Evolutionary conservation across 2,888 invertebrate species (phyloP).

Genomic region (Sphinx pinastri): DNA sequence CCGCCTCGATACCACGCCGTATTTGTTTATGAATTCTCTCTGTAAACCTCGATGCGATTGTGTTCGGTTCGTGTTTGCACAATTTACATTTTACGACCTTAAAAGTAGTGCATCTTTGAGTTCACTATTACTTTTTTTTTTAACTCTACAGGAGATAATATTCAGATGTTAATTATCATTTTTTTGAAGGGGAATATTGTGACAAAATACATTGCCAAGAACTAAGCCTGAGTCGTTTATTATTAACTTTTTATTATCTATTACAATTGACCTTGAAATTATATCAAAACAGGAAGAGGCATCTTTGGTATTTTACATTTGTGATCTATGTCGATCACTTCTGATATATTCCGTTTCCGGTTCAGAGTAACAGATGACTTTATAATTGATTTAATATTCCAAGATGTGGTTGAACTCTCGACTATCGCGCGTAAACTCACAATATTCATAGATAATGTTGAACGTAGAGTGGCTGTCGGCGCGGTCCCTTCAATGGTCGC

Average conservation of each 20-base stretch:
- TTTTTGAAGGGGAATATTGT: too few species aligned
- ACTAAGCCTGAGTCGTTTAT: too few species aligned
- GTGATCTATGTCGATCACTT: background rate
- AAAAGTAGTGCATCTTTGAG: too few species aligned
- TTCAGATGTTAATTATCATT: too few species aligned
- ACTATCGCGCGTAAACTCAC: background rate
- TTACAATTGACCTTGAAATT: background rate
- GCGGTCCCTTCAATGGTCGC: conserved; percentile 31
- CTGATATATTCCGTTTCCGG: background rate
- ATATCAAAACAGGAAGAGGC: background rate
- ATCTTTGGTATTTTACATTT: background rate
- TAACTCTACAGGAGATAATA: too few species aligned
- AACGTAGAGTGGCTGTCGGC: background rate
- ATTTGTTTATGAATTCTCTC: conserved; percentile 32
- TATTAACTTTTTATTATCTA: too few species aligned
- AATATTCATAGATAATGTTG: conserved; percentile 10
- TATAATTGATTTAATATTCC: conserved; percentile 7
- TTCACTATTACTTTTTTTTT: too few species aligned
- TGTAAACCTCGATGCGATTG: background rate
- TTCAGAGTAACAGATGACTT: background rate
- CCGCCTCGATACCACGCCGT: conserved; percentile 30
- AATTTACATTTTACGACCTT: background rate
- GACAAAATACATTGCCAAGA: too few species aligned
- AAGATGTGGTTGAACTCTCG: conserved; percentile 5
- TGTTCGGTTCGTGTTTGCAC: background rate